A percentile compares a stretch with the other conserved stretches of the same genome.
phyloP scores from a whole-genome alignment of 2,797 vertebrate genomes.

The Otolemur crassicaudatus region DNA sequence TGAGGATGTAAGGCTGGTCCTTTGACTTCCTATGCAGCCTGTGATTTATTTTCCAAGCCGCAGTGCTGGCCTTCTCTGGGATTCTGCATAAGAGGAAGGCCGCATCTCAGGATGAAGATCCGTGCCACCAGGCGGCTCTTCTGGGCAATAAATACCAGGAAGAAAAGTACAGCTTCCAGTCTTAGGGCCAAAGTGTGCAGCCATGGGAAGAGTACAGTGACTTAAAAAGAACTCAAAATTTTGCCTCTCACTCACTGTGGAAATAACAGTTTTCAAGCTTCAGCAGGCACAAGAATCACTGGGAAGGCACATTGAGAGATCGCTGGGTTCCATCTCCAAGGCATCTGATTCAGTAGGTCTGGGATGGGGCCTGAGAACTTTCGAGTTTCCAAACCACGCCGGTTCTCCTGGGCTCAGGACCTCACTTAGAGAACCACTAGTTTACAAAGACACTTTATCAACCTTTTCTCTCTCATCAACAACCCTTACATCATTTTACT shows the following conservation, averaged over 20 bases:
- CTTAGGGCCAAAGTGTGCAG: neutral
- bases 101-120: neutral
- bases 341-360: neutral
- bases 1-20: neutral
- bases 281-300: neutral
- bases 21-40: neutral
- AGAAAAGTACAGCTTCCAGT: neutral
- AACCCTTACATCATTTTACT: neutral
- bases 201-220: neutral
- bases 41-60: constrained; percentile 13
- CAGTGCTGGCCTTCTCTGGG: neutral
- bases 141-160: neutral
- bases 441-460: neutral
- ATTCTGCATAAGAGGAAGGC: neutral
- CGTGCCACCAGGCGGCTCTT: neutral
- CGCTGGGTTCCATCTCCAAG: neutral
- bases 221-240: neutral
- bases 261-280: neutral
- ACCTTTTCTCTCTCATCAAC: neutral
- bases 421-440: neutral
- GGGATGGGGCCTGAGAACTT: neutral
- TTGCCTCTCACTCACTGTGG: neutral
- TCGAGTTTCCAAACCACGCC: neutral
- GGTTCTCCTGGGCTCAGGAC: neutral
- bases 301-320: neutral